Evolutionary conservation across 2,888 invertebrate genomes (phyloP).

Genomic region (Cerceris ruficornis): DNA sequence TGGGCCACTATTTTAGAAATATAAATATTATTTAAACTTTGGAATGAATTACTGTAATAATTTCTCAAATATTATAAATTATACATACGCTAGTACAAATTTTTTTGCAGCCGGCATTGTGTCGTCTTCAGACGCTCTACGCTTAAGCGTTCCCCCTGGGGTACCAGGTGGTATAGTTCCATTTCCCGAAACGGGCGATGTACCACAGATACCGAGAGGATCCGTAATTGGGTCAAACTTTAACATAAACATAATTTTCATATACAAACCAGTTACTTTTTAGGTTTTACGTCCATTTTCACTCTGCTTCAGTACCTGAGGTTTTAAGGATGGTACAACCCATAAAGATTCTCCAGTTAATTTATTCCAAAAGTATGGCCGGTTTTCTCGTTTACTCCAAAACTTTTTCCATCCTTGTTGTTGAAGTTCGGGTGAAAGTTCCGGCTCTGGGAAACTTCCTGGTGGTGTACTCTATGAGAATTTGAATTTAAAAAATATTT

Average conservation of each 20-base stretch:
- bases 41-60: not conserved
- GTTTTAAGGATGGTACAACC: slow-evolving; percentile 94
- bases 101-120: slow-evolving; percentile 91
- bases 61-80: not conserved
- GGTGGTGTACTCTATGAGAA: slow-evolving; percentile 62
- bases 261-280: slow-evolving; percentile 1
- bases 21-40: slow-evolving; percentile 4
- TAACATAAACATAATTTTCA: slow-evolving; percentile 21
- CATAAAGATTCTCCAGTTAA: slow-evolving; percentile 97
- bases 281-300: slow-evolving; percentile 2
- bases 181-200: slow-evolving; percentile 79
- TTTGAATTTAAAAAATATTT: not conserved
- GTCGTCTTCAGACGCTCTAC: slow-evolving; percentile 90
- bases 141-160: slow-evolving; percentile 85
- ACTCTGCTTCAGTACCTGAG: slow-evolving; percentile 82
- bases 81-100: slow-evolving; percentile 88
- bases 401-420: slow-evolving; percentile 98
- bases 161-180: slow-evolving; percentile 79
- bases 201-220: slow-evolving; percentile 91
- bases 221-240: slow-evolving; percentile 95
- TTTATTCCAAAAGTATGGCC: slow-evolving; percentile 98
- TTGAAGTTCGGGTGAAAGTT: slow-evolving; percentile 86
- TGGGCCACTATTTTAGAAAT: slow-evolving; percentile 85
- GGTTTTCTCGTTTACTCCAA: slow-evolving; percentile 97
- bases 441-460: slow-evolving; percentile 79